Base-by-base conservation (phyloP, 2,888 invertebrate genomes). In the Fissipunctia ypsillon region DNA sequence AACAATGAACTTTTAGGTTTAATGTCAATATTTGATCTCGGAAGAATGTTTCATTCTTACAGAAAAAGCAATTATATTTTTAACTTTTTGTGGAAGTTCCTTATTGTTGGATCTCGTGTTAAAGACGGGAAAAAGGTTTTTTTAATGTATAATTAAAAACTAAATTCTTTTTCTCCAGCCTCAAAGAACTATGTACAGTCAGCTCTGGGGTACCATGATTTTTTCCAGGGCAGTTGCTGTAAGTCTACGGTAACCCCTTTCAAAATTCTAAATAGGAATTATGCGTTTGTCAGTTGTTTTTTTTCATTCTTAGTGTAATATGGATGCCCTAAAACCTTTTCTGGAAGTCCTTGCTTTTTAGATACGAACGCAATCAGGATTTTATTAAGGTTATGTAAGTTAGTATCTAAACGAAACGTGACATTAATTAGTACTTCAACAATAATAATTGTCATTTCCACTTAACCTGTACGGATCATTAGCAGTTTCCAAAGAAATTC, bases 1-100 rank as follows among this genome's bases (percentile, higher is more conserved):
- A 66, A 84, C 68, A 82, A 57, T 85, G 87, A 86, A 84, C 85
- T 86, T 85, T 85, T 59, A 35, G 56, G 63, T 66, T 61, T 65
- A 82, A 85, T 86, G 76, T 69, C 82, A 86, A 66, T 59, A 69
- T 80, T 84, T 81, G 61, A 72, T 48, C 81, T 80, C 45, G 28
- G 45, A 69, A 63, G 57, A 75, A 80, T 75, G 56, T 68, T 56
- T 61, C 25, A 28, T 54, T 56, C 59, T 64, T 67, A 57, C 76
- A 25, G 25, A 64, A 57, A 57, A 60, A 59, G 25, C n/a, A 73
- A 69, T 69, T 67, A 59, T 64, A n/a, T 31, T 45, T 38, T 65
- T 14, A 50, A 25, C 3, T 52, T 61, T 38, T 31, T 25, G 35
- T 7, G 28, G n/a, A 25, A 70, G 31, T 67, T 83, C 67, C 67